Conservation (phyloP, 2,113 vertebrate species). For the Ondatra zibethicus region DNA sequence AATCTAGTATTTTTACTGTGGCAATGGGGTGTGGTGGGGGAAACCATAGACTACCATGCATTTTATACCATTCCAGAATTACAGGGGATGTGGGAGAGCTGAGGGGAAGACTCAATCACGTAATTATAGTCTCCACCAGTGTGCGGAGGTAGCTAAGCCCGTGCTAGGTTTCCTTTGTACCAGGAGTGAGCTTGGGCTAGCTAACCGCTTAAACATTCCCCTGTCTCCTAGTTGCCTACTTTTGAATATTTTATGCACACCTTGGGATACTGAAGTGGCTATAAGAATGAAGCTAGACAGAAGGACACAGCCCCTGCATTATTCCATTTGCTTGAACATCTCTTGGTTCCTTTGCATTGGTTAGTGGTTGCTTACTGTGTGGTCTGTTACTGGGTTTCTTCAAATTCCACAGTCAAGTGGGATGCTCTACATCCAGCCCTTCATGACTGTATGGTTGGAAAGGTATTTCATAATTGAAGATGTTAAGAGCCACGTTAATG, state of each 20-base stretch:
- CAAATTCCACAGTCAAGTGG: conserved; percentile 20
- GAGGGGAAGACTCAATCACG: conserved; percentile 34
- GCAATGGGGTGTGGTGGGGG: neutral
- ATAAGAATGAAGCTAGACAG: conserved; percentile 13
- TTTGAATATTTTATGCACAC: neutral
- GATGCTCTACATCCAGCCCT: neutral
- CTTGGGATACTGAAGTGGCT: neutral
- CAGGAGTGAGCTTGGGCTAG: neutral
- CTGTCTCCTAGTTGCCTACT: neutral
- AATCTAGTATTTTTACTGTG: neutral
- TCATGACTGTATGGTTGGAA: conserved; percentile 1
- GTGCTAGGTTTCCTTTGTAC: conserved; percentile 41
- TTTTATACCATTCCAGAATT: conserved; percentile 57
- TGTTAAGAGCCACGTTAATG: conserved; percentile 54
- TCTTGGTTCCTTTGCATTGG: neutral
- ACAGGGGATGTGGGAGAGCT: conserved; percentile 48
- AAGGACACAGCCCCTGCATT: neutral
- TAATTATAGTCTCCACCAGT: conserved; percentile 54
- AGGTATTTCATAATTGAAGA: conserved; percentile 48
- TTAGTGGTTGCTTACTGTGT: neutral
- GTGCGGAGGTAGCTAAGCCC: neutral
- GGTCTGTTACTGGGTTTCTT: conserved; percentile 27
- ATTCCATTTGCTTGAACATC: neutral
- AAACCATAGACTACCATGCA: conserved; percentile 31
- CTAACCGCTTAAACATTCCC: neutral